These are phyloP conservation scores for Yoshiicerus persimilis DNA, from an alignment of 1,140 invertebrate genomes.

Conservation along the genomic window DNA sequence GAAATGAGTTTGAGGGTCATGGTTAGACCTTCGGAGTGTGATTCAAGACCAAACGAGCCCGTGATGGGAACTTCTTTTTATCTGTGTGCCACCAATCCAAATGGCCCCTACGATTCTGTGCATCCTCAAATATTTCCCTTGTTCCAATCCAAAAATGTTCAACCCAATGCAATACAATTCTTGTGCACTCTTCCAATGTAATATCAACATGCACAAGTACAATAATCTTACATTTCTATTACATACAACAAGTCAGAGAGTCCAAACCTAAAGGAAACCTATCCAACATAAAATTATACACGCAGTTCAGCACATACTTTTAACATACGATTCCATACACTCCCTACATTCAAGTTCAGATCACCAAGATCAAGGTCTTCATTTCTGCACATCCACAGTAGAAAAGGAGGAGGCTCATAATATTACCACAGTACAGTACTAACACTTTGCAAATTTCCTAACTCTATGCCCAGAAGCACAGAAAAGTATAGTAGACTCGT, in stretches of 20 bases:
- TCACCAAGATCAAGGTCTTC: background rate
- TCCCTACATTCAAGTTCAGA: background rate
- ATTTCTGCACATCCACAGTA: background rate
- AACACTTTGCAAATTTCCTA: background rate
- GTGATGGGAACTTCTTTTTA: background rate
- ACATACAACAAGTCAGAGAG: background rate
- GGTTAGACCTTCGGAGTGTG: background rate
- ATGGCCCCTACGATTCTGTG: background rate
- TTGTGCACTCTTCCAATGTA: background rate
- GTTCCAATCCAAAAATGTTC: background rate
- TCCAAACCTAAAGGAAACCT: background rate
- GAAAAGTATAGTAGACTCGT: background rate
- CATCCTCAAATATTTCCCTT: background rate
- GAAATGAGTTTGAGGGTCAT: background rate
- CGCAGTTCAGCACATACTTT: background rate
- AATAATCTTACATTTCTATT: background rate
- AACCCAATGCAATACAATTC: too few relatives aligned
- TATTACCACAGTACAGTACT: background rate
- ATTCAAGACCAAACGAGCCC: background rate
- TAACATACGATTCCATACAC: background rate
- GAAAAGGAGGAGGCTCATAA: too few relatives aligned
- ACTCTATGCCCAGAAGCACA: background rate
- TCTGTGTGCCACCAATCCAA: background rate
- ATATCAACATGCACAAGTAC: background rate
- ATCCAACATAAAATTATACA: background rate